Percentiles rank a stretch among this genome's conserved stretches.
These are phyloP conservation scores for Myiopsitta monachus DNA, from an alignment of 2,113 vertebrate genomes.

Conservation along the genomic window DNA sequence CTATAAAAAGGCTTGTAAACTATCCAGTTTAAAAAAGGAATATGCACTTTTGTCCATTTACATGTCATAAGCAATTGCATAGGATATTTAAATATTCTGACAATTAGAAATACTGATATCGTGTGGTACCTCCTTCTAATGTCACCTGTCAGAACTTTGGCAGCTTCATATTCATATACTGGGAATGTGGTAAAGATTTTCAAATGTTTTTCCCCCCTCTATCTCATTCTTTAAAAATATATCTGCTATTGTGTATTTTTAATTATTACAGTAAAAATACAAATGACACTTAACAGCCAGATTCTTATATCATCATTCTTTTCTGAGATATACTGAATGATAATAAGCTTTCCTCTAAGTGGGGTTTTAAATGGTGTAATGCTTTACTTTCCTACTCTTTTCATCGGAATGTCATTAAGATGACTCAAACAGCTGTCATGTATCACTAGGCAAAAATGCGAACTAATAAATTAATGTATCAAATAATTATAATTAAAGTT, in stretches of 20 bases:
- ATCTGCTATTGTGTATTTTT: neutral
- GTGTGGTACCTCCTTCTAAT: neutral
- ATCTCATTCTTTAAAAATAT: neutral
- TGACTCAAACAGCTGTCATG: neutral
- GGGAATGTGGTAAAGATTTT: neutral
- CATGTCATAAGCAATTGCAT: neutral
- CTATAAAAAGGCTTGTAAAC: neutral
- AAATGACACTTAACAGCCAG: neutral
- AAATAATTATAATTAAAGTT: conserved; percentile 64
- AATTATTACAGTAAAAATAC: neutral
- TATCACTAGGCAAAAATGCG: neutral
- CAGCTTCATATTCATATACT: neutral
- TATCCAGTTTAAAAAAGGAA: neutral
- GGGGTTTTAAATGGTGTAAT: neutral
- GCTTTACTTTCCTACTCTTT: neutral
- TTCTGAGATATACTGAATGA: neutral
- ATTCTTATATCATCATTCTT: neutral
- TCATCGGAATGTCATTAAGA: neutral
- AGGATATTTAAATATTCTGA: neutral
- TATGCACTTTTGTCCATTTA: neutral
- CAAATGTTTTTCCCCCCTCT: neutral
- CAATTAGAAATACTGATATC: neutral
- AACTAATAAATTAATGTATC: conserved; percentile 33
- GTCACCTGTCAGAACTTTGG: neutral
- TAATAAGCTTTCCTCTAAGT: neutral